Conservation (phyloP, 2,797 vertebrate genomes). For the Adrianichthys oophorus region DNA sequence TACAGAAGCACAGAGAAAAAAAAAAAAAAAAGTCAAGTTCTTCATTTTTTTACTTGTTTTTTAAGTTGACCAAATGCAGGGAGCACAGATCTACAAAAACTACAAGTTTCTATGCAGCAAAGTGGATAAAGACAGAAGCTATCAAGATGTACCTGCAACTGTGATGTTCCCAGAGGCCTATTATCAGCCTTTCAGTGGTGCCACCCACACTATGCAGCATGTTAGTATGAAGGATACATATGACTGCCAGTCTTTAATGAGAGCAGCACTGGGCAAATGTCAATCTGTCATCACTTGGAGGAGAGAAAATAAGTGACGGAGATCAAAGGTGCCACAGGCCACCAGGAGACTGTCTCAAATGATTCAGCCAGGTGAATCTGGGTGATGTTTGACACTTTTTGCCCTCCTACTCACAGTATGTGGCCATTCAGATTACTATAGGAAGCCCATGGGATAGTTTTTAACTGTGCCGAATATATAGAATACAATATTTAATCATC, state of each 20-base stretch:
- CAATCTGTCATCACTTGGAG: slow-evolving; percentile 46
- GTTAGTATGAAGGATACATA: slow-evolving; percentile 38
- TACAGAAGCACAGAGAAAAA: not conserved
- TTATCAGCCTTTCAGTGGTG: slow-evolving; percentile 45
- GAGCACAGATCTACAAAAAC: slow-evolving; percentile 13
- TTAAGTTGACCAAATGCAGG: slow-evolving; percentile 7
- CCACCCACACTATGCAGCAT: slow-evolving; percentile 21
- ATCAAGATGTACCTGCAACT: slow-evolving; percentile 32
- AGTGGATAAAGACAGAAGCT: slow-evolving; percentile 51
- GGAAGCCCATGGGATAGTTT: too few relatives aligned
- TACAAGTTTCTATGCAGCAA: slow-evolving; percentile 35
- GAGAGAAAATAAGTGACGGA: slow-evolving; percentile 27
- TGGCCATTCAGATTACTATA: too few relatives aligned
- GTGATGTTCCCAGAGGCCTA: slow-evolving; percentile 45
- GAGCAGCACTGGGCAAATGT: slow-evolving; percentile 20
- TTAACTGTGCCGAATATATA: too few relatives aligned
- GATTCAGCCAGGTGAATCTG: not conserved
- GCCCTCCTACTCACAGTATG: not conserved
- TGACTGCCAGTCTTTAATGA: slow-evolving; percentile 44
- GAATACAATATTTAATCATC: too few relatives aligned
- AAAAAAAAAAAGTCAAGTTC: slow-evolving; percentile 2
- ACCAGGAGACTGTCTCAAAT: slow-evolving; percentile 18
- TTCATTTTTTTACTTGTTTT: not conserved
- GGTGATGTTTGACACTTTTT: not conserved
- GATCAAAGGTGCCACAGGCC: slow-evolving; percentile 21